Evolutionary conservation across 2,113 vertebrate genomes (phyloP).

Genomic region (Nothocercus julius): DNA sequence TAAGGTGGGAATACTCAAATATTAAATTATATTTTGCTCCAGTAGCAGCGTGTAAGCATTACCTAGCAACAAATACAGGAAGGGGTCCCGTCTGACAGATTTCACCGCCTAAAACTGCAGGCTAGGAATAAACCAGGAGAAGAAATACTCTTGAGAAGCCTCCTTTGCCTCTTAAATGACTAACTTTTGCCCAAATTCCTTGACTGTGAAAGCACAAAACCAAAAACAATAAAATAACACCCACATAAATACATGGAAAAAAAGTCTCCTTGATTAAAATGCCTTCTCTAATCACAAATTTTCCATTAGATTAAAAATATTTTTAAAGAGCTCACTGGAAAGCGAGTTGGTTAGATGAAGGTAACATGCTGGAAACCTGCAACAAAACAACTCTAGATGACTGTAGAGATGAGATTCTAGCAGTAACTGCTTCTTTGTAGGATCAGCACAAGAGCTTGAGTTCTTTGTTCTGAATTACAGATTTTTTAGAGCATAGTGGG

Average conservation of each 20-base stretch:
- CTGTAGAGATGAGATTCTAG: background rate
- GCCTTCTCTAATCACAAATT: background rate
- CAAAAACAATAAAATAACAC: background rate
- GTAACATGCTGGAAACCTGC: background rate
- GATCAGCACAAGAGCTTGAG: background rate
- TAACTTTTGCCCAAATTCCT: background rate
- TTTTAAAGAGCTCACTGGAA: background rate
- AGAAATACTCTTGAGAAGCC: background rate
- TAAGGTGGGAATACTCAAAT: background rate
- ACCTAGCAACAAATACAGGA: background rate
- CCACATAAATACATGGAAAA: background rate
- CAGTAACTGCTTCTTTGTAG: background rate
- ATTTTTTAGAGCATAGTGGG: background rate
- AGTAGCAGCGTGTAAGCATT: background rate
- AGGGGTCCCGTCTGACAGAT: background rate
- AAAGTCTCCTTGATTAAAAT: background rate
- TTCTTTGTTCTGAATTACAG: background rate
- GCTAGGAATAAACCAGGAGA: background rate
- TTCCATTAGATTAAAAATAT: background rate
- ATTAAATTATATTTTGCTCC: background rate
- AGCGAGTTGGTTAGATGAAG: background rate
- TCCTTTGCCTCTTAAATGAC: background rate
- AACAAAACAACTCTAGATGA: background rate
- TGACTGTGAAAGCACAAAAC: background rate
- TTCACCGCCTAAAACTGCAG: background rate